Base-by-base conservation (phyloP, 2,888 invertebrate genomes). In the Andrena bucephala region DNA sequence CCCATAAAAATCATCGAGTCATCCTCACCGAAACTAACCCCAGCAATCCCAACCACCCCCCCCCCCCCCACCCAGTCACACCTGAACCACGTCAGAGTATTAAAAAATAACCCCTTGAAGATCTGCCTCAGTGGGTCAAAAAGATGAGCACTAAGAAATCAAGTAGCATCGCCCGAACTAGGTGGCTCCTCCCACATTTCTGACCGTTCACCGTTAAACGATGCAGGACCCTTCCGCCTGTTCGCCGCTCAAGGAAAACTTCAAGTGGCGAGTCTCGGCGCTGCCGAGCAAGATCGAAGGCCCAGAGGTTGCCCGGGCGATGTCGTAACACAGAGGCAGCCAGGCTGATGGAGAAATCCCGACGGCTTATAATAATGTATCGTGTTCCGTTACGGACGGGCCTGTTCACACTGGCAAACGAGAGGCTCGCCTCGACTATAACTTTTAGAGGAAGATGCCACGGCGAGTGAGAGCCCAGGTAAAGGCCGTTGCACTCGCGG, bases 401-500 rank as follows among this genome's bases (percentile, higher is more conserved):
- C 77, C 74, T 81, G 70, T 76, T 86, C 73, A 36, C 77, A 63
- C 77, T 72, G 81, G 78, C 60, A 69, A 83, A 87, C 77, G 74
- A 86, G 80, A 77, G 75, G 71, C 82, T 76, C 78, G 72, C 77
- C 84, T 50, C 65, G 74, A 77, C 84, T 86, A 68, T 79, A 85
- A 87, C 67, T 86, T 85, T 83, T 83, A 68, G 80, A 81, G 62
- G 79, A 84, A 81, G 81, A 82, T 80, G 73, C 80, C 62, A 74
- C 68, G 77, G 71, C 81, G 86, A 87, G 89, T 75, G 86, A 89
- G 90, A 86, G 87, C 82, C 57, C 89, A 90, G 87, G 91, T 89
- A 91, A 91, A 92, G 92, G 92, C 91, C 92, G 90, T 92, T 92
- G 92, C 91, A 92, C 92, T 91, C 92, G 77, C 86, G 87, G 84